These are phyloP conservation scores for Lophochroa leadbeateri DNA, from an alignment of 2,113 vertebrate genomes.

Conservation along the genomic window DNA sequence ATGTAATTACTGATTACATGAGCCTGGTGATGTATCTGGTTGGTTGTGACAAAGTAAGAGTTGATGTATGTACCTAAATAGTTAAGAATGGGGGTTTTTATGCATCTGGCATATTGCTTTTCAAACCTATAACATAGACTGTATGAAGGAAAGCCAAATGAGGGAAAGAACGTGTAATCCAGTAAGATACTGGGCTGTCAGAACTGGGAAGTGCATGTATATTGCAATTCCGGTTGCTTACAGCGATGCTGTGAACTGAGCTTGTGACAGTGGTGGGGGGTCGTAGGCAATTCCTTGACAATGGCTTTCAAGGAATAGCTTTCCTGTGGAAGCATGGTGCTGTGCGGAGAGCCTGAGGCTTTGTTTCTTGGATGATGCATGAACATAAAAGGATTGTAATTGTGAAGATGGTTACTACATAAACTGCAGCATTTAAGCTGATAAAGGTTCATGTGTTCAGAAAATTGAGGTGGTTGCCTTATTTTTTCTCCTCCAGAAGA, in stretches of 20 bases:
- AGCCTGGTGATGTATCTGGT: not conserved
- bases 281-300: not conserved
- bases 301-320: not conserved
- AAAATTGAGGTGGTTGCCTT: not conserved
- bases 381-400: not conserved
- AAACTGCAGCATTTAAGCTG: not conserved
- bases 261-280: not conserved
- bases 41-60: not conserved
- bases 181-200: not conserved
- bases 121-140: not conserved
- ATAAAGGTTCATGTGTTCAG: not conserved
- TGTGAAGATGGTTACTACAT: not conserved
- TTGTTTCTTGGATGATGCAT: not conserved
- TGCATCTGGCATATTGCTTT: rapidly evolving
- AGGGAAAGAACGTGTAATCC: not conserved
- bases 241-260: not conserved
- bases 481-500: not conserved
- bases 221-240: too few species aligned
- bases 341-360: not conserved
- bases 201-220: rapidly evolving
- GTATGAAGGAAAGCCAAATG: not conserved
- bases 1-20: rapidly evolving
- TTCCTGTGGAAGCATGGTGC: not conserved
- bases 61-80: not conserved
- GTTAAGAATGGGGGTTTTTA: not conserved